Conservation (phyloP, 2,113 vertebrate genomes). For the Patagioenas fasciata region DNA sequence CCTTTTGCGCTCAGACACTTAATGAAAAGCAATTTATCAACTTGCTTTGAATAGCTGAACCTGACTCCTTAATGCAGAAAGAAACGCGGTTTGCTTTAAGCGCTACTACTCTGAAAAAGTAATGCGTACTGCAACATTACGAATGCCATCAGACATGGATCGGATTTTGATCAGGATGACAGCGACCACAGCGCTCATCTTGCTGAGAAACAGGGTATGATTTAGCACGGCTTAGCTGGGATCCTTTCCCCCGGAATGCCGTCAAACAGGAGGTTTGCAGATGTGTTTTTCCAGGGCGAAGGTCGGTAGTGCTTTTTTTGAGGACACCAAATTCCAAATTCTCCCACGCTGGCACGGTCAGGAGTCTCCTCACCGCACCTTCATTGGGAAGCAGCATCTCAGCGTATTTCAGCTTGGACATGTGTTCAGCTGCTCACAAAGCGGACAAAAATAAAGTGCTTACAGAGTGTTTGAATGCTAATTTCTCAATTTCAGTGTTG, state of each 20-base stretch:
- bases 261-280: neutral
- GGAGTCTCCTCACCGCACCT: neutral
- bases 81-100: constrained; percentile 31
- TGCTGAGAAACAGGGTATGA: neutral
- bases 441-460: constrained; percentile 52
- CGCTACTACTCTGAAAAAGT: neutral
- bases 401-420: neutral
- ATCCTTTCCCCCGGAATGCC: neutral
- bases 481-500: constrained; percentile 30
- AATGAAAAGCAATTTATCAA: constrained; percentile 73
- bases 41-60: constrained; percentile 51
- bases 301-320: neutral
- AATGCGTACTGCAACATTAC: rapidly evolving
- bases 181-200: neutral
- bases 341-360: neutral
- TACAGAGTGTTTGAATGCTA: constrained; percentile 41
- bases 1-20: constrained; percentile 46
- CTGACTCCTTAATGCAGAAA: constrained; percentile 34
- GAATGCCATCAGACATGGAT: neutral
- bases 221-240: neutral
- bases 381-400: neutral
- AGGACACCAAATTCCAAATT: neutral
- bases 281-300: neutral
- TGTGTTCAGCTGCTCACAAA: constrained; percentile 50
- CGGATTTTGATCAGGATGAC: neutral